Evolutionary conservation across 2,113 vertebrate genomes (phyloP), one percentile per base, ranked within the genome.

Genomic region (Anser cygnoides): DNA sequence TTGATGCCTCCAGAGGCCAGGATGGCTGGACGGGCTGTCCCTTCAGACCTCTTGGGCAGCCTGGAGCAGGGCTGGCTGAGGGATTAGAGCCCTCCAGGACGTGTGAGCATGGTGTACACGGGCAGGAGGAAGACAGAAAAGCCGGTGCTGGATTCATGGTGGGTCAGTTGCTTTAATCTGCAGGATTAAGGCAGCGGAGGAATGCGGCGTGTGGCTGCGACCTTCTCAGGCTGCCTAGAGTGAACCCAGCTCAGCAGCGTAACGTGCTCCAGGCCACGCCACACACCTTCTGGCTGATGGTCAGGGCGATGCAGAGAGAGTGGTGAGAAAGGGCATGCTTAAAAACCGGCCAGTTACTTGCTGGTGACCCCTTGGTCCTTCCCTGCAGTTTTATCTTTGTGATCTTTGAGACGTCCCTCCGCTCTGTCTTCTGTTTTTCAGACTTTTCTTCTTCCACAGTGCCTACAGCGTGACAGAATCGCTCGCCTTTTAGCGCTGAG

Each of bases 161-260:
- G 86, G 75, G 79, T 95, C 92, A 92, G 16, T 97, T 93, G 87
- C 92, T 93, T 95, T 95, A 97, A 97, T 95, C 94, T 95, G 86
- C 37, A 2, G 92, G 95, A 97, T 97, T 97, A 97, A 96, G 71
- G 92, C 93, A 86, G 76, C 39, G 49, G 76, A 94, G 95, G 95
- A 96, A 97, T 97, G 95, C 7, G 59, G 89, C 95, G 91, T 87
- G 90, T 20, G 55, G 95, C 90, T 3, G 2, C 4, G 35, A 96
- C 81, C 86, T 66, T 31, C 89, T 92, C 82, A 78, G 77, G 90
- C 88, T 77, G 88, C 96, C 88, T 90, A 93, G 90, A 94, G 75
- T 96, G 96, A 97, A 95, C 91, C 85, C 87, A 93, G 95, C 66
- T 94, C 96, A 97, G 81, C 65, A 81, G 52, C 2, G 1, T 57